Percentiles rank a stretch among this genome's conserved stretches.
These are phyloP conservation scores for Romanomermis culicivorax DNA, from an alignment of 2,888 invertebrate species.

Conservation along the genomic window DNA sequence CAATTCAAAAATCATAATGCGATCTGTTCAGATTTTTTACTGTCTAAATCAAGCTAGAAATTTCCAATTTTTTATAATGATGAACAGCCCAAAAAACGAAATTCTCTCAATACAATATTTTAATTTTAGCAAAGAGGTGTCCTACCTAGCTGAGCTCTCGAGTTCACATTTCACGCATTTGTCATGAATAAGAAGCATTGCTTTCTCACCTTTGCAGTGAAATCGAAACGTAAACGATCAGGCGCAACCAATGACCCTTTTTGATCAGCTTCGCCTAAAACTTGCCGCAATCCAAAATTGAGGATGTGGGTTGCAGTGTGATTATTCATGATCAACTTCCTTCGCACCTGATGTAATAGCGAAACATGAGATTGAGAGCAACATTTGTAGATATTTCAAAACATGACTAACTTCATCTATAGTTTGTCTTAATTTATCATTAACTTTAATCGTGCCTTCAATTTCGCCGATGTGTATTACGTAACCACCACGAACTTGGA, in stretches of 20 bases:
- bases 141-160: too few relatives aligned
- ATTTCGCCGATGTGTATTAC: conserved; percentile 74
- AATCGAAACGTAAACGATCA: conserved; percentile 87
- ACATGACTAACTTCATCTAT: conserved; percentile 44
- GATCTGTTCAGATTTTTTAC: too few relatives aligned
- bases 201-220: conserved; percentile 68
- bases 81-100: too few relatives aligned
- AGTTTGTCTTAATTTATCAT: conserved; percentile 57
- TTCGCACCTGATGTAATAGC: conserved; percentile 37
- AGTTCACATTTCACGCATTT: too few relatives aligned
- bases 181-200: too few relatives aligned
- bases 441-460: conserved; percentile 56
- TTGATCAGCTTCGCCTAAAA: conserved; percentile 76
- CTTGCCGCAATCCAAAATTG: conserved; percentile 73
- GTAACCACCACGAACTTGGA: conserved; percentile 85
- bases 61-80: too few relatives aligned
- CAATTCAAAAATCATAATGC: too few relatives aligned
- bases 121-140: too few relatives aligned
- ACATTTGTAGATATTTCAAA: too few relatives aligned
- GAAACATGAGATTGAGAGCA: neutral
- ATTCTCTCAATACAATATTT: too few relatives aligned
- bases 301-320: conserved; percentile 92
- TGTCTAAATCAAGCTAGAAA: too few relatives aligned
- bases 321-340: conserved; percentile 89
- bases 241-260: conserved; percentile 90